These are phyloP conservation scores for Lithodes maja DNA, from an alignment of 2,888 invertebrate species.

Conservation along the genomic window DNA sequence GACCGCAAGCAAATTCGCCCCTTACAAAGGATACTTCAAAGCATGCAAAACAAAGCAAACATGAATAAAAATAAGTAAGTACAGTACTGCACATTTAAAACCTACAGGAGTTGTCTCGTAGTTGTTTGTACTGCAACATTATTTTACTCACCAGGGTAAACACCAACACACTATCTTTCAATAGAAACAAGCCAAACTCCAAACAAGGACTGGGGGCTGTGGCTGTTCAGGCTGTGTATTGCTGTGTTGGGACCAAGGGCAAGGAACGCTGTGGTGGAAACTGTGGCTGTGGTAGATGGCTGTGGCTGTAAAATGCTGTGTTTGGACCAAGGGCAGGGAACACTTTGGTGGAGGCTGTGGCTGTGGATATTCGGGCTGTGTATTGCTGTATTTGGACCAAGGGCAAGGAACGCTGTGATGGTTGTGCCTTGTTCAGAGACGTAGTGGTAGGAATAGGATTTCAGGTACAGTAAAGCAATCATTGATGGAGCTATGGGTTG, in stretches of 20 bases:
- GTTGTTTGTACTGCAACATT: slow-evolving; percentile 6
- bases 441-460: too few relatives aligned
- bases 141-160: neutral
- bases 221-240: neutral
- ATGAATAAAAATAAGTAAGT: too few relatives aligned
- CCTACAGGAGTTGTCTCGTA: neutral
- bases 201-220: too few relatives aligned
- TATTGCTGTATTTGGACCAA: neutral
- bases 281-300: neutral
- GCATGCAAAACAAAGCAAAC: too few relatives aligned
- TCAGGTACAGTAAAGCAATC: too few relatives aligned
- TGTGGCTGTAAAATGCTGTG: neutral
- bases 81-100: too few relatives aligned
- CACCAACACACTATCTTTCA: neutral
- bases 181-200: neutral
- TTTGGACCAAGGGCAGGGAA: neutral
- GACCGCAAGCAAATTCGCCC: too few relatives aligned
- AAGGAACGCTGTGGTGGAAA: neutral
- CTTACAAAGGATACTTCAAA: too few relatives aligned
- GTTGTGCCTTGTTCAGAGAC: neutral
- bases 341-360: neutral
- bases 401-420: neutral
- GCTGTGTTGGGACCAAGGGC: neutral
- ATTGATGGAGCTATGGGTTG: too few relatives aligned
- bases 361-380: neutral